Percentiles rank a stretch among this genome's conserved stretches.
phyloP scores from a whole-genome alignment of 1,140 invertebrate genomes.

The Acromyrmex heyeri region DNA sequence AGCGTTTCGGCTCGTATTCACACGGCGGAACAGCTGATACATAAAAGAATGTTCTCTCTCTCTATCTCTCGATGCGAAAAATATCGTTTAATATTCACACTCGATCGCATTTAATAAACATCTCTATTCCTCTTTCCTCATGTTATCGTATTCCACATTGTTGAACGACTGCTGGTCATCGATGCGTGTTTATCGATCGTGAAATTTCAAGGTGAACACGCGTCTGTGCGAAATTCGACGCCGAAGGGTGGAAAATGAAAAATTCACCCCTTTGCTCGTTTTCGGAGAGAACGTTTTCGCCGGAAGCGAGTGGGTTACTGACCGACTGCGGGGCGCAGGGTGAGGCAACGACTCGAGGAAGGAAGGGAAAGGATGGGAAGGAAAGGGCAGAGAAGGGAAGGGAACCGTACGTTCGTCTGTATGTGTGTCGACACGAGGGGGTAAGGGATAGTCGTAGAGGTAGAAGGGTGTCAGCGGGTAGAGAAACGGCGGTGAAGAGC shows the following conservation, averaged over 20 bases:
- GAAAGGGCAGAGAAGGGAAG: background rate
- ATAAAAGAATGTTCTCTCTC: background rate
- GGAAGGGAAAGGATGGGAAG: constrained; percentile 16
- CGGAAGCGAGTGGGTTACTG: constrained; percentile 39
- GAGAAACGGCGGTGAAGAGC: constrained; percentile 36
- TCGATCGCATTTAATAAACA: background rate
- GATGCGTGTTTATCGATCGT: background rate
- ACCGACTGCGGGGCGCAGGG: constrained; percentile 43
- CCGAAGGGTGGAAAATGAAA: constrained; percentile 4
- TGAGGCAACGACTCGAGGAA: constrained; percentile 1
- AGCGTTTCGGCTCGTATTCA: constrained; percentile 7
- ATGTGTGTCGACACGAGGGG: background rate
- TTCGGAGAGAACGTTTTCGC: background rate
- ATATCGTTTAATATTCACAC: constrained; percentile 6
- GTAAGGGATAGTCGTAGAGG: constrained; percentile 30
- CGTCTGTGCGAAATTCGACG: background rate
- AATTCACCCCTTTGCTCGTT: constrained; percentile 2
- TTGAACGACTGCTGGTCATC: constrained; percentile 1
- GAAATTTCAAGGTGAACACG: constrained; percentile 29
- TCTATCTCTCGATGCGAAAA: background rate
- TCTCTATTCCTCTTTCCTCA: background rate
- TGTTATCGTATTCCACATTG: background rate
- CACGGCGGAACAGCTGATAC: constrained; percentile 34
- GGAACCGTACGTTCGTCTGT: background rate
- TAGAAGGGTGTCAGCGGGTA: constrained; percentile 9